Base-by-base conservation (phyloP, 2,888 invertebrate genomes). In the Lepidonotus clava region DNA sequence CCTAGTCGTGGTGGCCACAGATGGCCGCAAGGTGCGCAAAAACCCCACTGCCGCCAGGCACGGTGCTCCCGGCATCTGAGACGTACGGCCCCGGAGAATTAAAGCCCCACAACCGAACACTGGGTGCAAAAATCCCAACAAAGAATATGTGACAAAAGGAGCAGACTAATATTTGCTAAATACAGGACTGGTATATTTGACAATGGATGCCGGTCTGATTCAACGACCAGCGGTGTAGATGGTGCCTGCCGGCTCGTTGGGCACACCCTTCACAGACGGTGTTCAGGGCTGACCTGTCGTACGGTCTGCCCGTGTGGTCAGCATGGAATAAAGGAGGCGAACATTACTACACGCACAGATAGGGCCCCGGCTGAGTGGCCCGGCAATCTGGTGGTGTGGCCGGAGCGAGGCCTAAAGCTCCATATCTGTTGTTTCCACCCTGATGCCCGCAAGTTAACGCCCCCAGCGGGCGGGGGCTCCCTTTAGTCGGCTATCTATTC, bases 361-460 rank as follows among this genome's bases (percentile, higher is more conserved):
- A 71, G 71, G 71, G 38, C 36, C 1, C 71, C 36, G 14, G 36
- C 46, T 18, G 36, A 71, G 36, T 38, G 2, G 71, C 11, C 34
- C 34, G 5, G 6, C 80, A 46, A 46, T 76, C 76, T 76, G 76
- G 76, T 24, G 8, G 80, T 11, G 24, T 41, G 24, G 24, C 24
- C 80, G 28, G 4, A 18, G 80, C 51, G 24, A 28, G 36, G 80
- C 80, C 80, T 46, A 46, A 80, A 80, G 80, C 80, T 51, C 80
- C 80, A 46, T 80, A 80, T 80, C 80, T 80, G 80, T 80, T 80
- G 80, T 80, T 80, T 80, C 80, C 80, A 80, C 80, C 80, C 80
- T 80, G 80, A 80, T 80, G 80, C 46, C 41, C 24, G 80, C 80
- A 28, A 80, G 80, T 80, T 80, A 80, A 80, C 80, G 80, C 80